phyloP scores from a whole-genome alignment of 2,113 vertebrate species.

The Narcine bancroftii region DNA sequence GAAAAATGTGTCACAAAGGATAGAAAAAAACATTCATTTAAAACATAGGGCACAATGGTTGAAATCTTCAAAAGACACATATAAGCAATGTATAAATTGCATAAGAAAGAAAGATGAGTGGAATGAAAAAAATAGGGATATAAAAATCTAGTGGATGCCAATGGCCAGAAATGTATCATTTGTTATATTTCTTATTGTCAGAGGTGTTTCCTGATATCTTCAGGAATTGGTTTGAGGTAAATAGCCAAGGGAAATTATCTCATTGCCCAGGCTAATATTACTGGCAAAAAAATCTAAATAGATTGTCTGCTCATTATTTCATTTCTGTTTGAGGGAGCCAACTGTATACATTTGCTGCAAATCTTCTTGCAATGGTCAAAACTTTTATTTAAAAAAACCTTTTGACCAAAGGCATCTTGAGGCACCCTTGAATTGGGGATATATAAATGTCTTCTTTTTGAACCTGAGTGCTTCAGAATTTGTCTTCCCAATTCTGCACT shows the following conservation, averaged over 20 bases:
- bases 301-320: too few species aligned
- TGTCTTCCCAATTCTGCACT: neutral
- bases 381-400: too few species aligned
- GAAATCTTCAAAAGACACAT: neutral
- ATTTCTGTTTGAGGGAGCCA: too few species aligned
- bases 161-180: neutral
- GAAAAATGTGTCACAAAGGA: too few species aligned
- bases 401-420: too few species aligned
- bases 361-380: too few species aligned
- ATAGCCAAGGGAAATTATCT: neutral
- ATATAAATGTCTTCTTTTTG: too few species aligned
- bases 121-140: neutral
- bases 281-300: too few species aligned
- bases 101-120: neutral
- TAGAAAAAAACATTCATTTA: neutral
- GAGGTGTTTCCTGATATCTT: neutral
- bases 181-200: neutral
- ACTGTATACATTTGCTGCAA: too few species aligned
- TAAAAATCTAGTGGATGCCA: neutral
- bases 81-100: neutral
- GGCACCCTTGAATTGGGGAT: too few species aligned
- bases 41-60: neutral
- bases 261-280: too few species aligned
- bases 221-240: neutral
- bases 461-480: too few species aligned